Base-by-base conservation (phyloP, 2,888 invertebrate genomes). In the Megaustenia siamemsis region DNA sequence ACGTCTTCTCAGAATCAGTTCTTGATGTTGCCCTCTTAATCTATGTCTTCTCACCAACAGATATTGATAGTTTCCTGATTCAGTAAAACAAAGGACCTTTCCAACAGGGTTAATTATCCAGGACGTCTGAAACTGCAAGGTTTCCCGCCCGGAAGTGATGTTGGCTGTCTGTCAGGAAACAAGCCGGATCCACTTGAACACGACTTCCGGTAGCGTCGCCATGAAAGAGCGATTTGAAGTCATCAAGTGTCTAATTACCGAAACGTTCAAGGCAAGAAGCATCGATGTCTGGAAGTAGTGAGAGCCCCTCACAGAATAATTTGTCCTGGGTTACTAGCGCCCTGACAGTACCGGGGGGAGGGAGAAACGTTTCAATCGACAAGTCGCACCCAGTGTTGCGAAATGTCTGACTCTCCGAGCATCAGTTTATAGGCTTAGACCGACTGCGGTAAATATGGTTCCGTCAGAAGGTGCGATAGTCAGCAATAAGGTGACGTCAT, bases 221-320 rank as follows among this genome's bases (percentile, higher is more conserved):
- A 69, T 53, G 60, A 49, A 45, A 60, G 78, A 78, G 53, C 69
- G 71, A 28, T 45, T 80, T 66, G 84, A 35, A 60, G 66, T 53
- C 49, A 60, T 84, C 80, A 75, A 84, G 84, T 63, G 79, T 84
- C 84, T 73, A 84, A 84, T 84, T 84, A 84, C 79, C 32, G 78
- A 40, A 77, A 53, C 71, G 83, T 32, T 69, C 60, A 71, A 32
- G 49, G 60, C 60, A 80, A 73, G 71, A 80, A 71, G 79, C 73
- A 80, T 80, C 80, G 45, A 45, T 84, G 84, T 80, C 84, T 84
- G 73, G 49, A 80, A 80, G 80, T 84, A 75, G 45, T 75, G 66
- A 66, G 40, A 66, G 24, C 73, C 63, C 84, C 63, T 84, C 80
- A 84, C 73, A 80, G 73, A 80, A 80, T 80, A 80, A 83, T 83